These are phyloP conservation scores for Thunnus albacares DNA, from an alignment of 2,797 vertebrate species.

Conservation along the genomic window DNA sequence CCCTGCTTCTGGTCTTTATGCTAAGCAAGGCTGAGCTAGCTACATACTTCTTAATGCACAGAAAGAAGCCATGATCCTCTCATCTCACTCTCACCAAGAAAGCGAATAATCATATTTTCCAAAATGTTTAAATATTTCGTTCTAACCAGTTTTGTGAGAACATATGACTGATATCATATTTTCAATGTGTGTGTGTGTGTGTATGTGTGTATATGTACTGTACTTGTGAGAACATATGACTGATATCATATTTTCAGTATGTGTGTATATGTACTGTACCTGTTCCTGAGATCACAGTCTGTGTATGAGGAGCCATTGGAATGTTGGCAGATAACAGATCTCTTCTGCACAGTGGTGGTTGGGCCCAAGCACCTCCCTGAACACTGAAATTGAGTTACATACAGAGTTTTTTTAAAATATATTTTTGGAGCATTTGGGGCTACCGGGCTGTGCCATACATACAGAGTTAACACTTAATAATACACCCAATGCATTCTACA, in stretches of 20 bases:
- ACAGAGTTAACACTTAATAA: not conserved
- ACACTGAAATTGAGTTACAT: slow-evolving; percentile 82
- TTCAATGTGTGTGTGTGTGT: not conserved
- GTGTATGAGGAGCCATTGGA: slow-evolving; percentile 81
- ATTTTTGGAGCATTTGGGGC: too few relatives aligned
- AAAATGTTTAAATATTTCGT: too few relatives aligned
- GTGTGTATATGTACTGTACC: slow-evolving; percentile 78
- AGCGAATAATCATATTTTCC: too few relatives aligned
- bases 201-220: too few relatives aligned
- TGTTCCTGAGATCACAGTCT: slow-evolving; percentile 85
- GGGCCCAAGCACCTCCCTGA: slow-evolving; percentile 85
- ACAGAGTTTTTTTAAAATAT: too few relatives aligned
- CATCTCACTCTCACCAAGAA: too few relatives aligned
- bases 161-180: not conserved
- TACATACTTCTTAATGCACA: too few relatives aligned
- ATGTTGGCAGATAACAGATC: slow-evolving; percentile 82
- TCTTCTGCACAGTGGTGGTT: slow-evolving; percentile 81
- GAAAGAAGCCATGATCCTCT: too few relatives aligned
- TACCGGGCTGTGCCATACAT: too few relatives aligned
- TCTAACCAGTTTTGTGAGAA: not conserved
- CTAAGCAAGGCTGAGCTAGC: too few relatives aligned
- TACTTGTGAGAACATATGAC: not conserved
- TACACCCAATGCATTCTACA: too few relatives aligned
- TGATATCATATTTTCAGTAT: not conserved
- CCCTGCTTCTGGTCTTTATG: too few relatives aligned